phyloP scores from a whole-genome alignment of 53 echinoderm and acorn worm genomes.

The Zoroaster sp. region DNA sequence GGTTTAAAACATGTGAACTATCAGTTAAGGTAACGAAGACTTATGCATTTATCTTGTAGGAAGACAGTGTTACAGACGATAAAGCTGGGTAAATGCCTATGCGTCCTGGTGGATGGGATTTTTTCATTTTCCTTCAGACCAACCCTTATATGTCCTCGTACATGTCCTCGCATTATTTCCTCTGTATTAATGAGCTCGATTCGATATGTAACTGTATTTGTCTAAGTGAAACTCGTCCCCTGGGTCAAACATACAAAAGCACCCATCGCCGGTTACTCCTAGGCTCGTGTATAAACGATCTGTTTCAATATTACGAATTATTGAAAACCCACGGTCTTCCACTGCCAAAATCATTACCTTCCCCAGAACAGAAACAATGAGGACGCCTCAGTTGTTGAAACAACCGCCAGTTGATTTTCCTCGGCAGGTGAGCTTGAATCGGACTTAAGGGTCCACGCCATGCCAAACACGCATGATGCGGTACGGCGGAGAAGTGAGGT shows the following conservation, averaged over 20 bases:
- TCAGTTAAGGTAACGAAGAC: too few relatives aligned
- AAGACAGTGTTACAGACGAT: too few relatives aligned
- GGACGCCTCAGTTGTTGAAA: background rate
- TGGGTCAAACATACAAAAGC: slow-evolving; percentile 21
- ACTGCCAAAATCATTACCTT: background rate
- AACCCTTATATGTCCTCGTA: too few relatives aligned
- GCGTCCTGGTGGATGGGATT: too few relatives aligned
- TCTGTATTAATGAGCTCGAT: too few relatives aligned
- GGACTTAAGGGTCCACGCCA: background rate
- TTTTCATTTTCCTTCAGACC: too few relatives aligned
- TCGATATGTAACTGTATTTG: slow-evolving; percentile 8
- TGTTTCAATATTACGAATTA: background rate
- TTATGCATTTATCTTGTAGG: too few relatives aligned
- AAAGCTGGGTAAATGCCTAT: too few relatives aligned
- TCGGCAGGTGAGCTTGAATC: background rate
- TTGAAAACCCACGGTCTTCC: too few relatives aligned
- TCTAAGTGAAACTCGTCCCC: background rate
- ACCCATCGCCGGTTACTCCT: background rate
- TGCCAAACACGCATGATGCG: background rate
- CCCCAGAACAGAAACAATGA: background rate
- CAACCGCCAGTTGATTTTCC: slow-evolving; percentile 4
- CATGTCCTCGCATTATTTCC: too few relatives aligned
- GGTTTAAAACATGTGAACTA: too few relatives aligned
- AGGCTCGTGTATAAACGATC: background rate
- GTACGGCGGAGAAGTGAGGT: background rate